Conservation (phyloP, 2,113 vertebrate species). For the Gambusia holbrooki region DNA sequence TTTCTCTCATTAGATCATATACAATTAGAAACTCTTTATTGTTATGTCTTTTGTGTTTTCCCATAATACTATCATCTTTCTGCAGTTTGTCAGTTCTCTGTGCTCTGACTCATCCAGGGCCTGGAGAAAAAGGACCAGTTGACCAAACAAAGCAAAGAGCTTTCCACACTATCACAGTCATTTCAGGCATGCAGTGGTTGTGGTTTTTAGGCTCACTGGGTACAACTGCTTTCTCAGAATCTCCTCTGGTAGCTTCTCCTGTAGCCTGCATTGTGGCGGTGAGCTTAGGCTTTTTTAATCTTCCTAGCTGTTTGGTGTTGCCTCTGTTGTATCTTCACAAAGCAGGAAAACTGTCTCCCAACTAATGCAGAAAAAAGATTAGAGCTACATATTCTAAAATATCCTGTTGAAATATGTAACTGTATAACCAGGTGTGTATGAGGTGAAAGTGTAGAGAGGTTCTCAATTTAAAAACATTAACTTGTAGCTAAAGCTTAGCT, state of each 20-base stretch:
- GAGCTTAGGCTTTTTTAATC: not conserved
- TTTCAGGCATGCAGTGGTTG: not conserved
- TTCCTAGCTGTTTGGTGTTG: constrained; percentile 12
- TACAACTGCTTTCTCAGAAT: fast-evolving
- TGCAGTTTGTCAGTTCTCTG: constrained; percentile 5
- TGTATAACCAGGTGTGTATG: no score
- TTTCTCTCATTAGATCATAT: fast-evolving
- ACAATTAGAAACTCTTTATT: fast-evolving
- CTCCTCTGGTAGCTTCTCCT: fast-evolving
- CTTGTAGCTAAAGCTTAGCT: no score
- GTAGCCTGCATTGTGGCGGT: fast-evolving
- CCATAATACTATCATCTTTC: not conserved
- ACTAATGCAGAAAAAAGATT: not conserved
- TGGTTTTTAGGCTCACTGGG: not conserved
- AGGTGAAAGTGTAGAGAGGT: no score
- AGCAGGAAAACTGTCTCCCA: not conserved
- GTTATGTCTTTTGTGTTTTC: fast-evolving
- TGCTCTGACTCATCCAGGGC: not conserved
- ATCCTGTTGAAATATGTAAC: no score
- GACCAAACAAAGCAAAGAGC: constrained; percentile 20
- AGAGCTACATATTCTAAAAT: not conserved
- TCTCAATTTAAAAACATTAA: no score
- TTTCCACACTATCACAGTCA: not conserved
- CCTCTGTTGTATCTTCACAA: constrained; percentile 17
- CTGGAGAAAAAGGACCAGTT: not conserved